Evolutionary conservation across 2,797 vertebrate species (phyloP).

Genomic region (Antrozous pallidus): DNA sequence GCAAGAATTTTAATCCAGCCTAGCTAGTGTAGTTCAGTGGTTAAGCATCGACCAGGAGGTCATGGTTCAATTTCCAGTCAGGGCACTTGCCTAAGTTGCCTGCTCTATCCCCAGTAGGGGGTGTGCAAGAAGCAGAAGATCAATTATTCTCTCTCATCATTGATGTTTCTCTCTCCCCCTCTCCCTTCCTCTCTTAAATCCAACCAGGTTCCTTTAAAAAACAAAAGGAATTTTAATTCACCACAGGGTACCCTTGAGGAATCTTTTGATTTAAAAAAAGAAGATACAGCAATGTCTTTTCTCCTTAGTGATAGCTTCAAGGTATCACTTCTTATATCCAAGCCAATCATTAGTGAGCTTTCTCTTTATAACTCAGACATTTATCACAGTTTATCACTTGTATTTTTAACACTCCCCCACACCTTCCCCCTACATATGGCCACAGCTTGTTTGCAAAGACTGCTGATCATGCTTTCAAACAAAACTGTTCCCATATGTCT

Average conservation of each 20-base stretch:
- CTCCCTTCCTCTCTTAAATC: too few species aligned
- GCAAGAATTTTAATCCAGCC: slow-evolving; percentile 28
- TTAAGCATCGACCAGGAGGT: too few species aligned
- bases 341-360: slow-evolving; percentile 20
- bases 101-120: too few species aligned
- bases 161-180: too few species aligned
- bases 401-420: background rate
- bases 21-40: too few species aligned
- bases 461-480: slow-evolving; percentile 67
- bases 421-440: slow-evolving; percentile 38
- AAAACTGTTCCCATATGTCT: slow-evolving; percentile 66
- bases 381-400: slow-evolving; percentile 16
- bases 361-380: background rate
- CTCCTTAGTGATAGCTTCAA: background rate
- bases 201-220: too few species aligned
- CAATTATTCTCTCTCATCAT: too few species aligned
- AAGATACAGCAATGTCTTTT: background rate
- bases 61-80: too few species aligned
- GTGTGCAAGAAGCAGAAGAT: too few species aligned
- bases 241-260: background rate
- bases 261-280: background rate
- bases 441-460: slow-evolving; percentile 73
- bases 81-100: too few species aligned
- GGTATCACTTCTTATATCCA: background rate
- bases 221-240: background rate